phyloP scores from a whole-genome alignment of 2,113 vertebrate species.

The Menura novaehollandiae region DNA sequence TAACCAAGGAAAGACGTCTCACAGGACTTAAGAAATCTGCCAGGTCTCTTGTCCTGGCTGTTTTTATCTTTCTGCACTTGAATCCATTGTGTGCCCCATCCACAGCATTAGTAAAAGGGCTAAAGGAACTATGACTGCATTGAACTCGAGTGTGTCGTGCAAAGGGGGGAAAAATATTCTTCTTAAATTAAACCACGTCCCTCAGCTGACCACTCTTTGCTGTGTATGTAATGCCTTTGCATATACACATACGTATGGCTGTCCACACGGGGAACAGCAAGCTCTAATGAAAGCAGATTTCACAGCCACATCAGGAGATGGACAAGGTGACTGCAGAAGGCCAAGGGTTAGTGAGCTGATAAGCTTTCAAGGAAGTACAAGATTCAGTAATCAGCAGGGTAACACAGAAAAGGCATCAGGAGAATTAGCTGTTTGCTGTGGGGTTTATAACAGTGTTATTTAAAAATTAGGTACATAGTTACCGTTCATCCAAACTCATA shows the following conservation, averaged over 20 bases:
- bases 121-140: neutral
- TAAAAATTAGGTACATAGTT: neutral
- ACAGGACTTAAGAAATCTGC: neutral
- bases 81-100: fast-evolving
- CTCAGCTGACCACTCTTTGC: neutral
- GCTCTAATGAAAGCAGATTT: neutral
- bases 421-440: neutral
- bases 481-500: fast-evolving
- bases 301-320: neutral
- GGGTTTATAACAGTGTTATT: neutral
- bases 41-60: neutral
- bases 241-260: neutral
- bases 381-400: neutral
- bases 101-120: neutral
- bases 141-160: neutral
- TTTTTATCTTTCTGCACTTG: neutral
- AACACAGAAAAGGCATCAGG: neutral
- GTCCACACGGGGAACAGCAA: neutral
- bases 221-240: neutral
- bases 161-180: neutral
- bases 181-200: neutral
- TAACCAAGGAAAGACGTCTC: neutral
- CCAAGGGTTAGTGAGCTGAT: neutral
- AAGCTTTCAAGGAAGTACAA: neutral
- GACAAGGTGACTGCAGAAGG: neutral